Evolutionary conservation across 2,888 invertebrate species (phyloP).

Genomic region (Gandaritis pyraliata): DNA sequence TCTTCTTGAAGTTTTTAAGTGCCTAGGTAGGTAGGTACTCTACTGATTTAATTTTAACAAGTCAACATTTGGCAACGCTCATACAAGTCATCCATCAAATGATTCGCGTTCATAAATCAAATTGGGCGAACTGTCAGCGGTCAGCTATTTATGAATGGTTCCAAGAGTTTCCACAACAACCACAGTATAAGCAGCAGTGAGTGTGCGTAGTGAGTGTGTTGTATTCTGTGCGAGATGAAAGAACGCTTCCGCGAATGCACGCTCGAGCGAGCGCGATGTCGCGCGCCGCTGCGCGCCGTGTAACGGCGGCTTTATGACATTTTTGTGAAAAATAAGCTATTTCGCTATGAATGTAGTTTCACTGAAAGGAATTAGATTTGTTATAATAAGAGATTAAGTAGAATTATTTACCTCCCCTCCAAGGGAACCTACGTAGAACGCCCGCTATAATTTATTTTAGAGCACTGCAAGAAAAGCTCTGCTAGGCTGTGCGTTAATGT

Average conservation of each 20-base stretch:
- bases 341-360: no score
- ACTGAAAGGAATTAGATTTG: no score
- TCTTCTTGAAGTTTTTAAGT: no score
- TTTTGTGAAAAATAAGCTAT: slow-evolving; percentile 15
- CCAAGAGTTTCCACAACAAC: slow-evolving; percentile 22
- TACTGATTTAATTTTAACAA: slow-evolving; percentile 16
- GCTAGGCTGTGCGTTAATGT: no score
- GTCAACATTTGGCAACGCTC: slow-evolving; percentile 23
- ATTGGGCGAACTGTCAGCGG: slow-evolving; percentile 28
- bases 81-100: slow-evolving; percentile 30
- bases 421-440: no score
- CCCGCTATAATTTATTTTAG: no score
- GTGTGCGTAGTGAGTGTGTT: neutral
- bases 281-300: slow-evolving; percentile 51
- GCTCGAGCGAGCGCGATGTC: slow-evolving; percentile 49
- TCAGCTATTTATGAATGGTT: slow-evolving; percentile 31
- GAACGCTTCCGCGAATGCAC: slow-evolving; percentile 57
- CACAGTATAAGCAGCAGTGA: slow-evolving; percentile 8
- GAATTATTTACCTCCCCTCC: no score
- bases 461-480: no score
- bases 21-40: neutral
- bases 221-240: slow-evolving; percentile 53
- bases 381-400: no score
- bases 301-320: slow-evolving; percentile 40
- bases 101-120: slow-evolving; percentile 36